Percentiles rank a stretch among this genome's conserved stretches.
Evolutionary conservation across 2,113 vertebrate species (phyloP).

Genomic region (Crotalus horridus): DNA sequence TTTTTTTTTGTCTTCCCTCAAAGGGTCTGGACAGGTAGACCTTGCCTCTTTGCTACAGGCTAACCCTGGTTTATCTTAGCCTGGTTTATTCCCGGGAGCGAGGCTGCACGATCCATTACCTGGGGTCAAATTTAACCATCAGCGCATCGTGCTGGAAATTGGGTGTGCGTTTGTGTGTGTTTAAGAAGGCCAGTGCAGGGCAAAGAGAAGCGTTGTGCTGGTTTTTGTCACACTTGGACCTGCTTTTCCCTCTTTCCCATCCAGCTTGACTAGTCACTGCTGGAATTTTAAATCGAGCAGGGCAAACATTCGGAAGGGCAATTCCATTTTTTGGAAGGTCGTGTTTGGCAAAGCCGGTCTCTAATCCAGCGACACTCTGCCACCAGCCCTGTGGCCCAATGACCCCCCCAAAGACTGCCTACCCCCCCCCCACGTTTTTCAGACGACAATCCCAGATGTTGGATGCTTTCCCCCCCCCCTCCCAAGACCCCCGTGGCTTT

Average conservation of each 20-base stretch:
- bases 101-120: rapidly evolving
- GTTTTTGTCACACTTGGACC: background rate
- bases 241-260: background rate
- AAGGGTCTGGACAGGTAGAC: background rate
- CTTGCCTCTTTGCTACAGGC: background rate
- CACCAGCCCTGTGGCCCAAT: background rate
- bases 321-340: background rate
- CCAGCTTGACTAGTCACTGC: background rate
- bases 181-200: background rate
- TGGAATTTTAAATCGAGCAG: background rate
- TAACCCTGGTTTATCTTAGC: background rate
- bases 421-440: background rate
- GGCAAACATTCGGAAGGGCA: background rate
- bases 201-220: background rate
- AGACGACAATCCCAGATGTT: conserved; percentile 48
- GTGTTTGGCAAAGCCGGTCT: background rate
- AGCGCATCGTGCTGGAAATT: background rate
- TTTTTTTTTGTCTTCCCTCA: background rate
- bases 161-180: too few relatives aligned
- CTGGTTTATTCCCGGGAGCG: background rate
- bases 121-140: background rate
- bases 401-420: background rate
- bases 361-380: background rate
- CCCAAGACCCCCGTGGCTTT: background rate
- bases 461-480: background rate